Base-by-base conservation (phyloP, 1,140 invertebrate genomes). In the Monochamus saltuarius region DNA sequence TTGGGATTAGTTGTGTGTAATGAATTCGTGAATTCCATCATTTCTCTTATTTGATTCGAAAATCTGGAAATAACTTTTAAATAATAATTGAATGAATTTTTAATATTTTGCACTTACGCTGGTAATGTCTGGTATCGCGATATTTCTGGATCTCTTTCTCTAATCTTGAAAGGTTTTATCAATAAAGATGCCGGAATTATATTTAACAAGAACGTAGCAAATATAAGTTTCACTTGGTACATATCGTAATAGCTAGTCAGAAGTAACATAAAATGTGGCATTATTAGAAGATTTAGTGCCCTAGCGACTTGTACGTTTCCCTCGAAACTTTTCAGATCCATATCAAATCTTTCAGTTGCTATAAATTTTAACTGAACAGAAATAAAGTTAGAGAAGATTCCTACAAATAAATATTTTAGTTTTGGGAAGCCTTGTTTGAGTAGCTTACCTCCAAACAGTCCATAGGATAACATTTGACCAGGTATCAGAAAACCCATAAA, bases 401-500 rank as follows among this genome's bases (percentile, higher is more conserved):
- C 66, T 68, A 53, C 29, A 62, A 55, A 46, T 2, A 34, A 36
- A 22, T 36, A 59, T 56, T 58, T 11, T 35, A 57, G 7, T 39
- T 16, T 34, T 38, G n/a, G 22, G n/a, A 19, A 17, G 14, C 13
- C 16, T 17, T 19, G n/a, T 16, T n/a, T 46, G 11, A 40, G 17
- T 17, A 9, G 50, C 45, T 50, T 66, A 68, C 66, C 66, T 47
- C 64, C 64, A 46, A 62, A 61, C 36, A 68, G 11, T 52, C 56
- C 64, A 43, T 66, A 68, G 1, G 56, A 36, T 16, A 59, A 10
- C 3, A 68, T 45, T 49, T 55, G 51, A 29, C 29, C 11, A 9
- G 66, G 55, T 40, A 62, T 49, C 36, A 65, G 49, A 14, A 61
- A 34, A 17, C 61, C 56, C 6, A 42, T 40, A 22, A 56, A 65